Conservation (phyloP, 2,888 invertebrate genomes). For the Lottia gigantea region DNA sequence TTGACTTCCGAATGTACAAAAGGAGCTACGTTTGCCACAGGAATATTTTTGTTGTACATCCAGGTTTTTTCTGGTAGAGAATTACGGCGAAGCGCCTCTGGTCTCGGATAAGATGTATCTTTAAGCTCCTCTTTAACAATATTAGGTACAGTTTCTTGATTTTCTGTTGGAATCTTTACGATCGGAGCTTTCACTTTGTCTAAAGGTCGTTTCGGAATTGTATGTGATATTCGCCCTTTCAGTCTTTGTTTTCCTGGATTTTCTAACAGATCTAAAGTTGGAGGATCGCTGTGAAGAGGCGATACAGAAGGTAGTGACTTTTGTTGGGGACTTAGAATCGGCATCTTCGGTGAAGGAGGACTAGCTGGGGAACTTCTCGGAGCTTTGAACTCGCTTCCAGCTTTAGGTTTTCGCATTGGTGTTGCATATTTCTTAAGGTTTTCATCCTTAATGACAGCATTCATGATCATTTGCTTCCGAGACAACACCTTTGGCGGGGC, state of each 20-base stretch:
- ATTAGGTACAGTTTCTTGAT: background rate
- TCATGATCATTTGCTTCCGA: constrained; percentile 51
- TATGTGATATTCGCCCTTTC: background rate
- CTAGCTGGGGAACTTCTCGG: constrained; percentile 29
- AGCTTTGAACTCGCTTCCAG: constrained; percentile 17
- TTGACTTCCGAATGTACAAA: constrained; percentile 40
- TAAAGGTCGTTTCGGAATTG: constrained; percentile 6
- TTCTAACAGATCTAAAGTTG: constrained; percentile 44
- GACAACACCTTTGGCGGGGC: constrained; percentile 32
- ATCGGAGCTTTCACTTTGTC: background rate
- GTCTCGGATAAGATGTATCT: constrained; percentile 14
- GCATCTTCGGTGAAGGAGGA: constrained; percentile 61
- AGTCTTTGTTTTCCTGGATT: constrained; percentile 21
- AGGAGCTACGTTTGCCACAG: constrained; percentile 57
- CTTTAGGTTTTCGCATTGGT: constrained; percentile 20
- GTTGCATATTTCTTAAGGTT: constrained; percentile 44
- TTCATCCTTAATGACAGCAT: constrained; percentile 47
- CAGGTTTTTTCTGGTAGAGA: constrained; percentile 29
- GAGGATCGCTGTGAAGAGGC: constrained; percentile 47
- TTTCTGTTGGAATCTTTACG: constrained; percentile 5
- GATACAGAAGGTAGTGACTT: constrained; percentile 38
- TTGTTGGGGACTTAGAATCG: constrained; percentile 59
- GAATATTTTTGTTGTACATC: constrained; percentile 46
- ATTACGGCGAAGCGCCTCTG: constrained; percentile 30
- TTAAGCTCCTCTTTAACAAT: background rate